Base-by-base conservation (phyloP, 2,888 invertebrate genomes). In the Phrixothrix hirtus region DNA sequence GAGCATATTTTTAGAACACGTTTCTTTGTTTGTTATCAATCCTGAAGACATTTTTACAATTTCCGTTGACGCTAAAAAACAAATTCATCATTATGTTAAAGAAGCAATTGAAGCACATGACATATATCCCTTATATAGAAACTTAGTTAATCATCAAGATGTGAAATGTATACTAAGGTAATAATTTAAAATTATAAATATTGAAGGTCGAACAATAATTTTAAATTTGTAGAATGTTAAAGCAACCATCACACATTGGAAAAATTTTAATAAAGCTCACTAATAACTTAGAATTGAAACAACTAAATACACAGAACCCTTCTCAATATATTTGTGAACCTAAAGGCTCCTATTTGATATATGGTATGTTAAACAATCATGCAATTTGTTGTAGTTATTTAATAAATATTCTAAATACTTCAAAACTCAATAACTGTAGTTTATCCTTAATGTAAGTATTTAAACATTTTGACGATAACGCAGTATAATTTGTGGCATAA, bases 11-110 rank as follows among this genome's bases (percentile, higher is more conserved):
- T 74, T 91, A 53, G 86, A 83, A 59, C 88, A 90, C 68, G 80
- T 87, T n/a, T 84, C 86, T 38, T 88, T 93, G 75, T 86, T 87
- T 66, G 88, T 89, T 11, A 84, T 92, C 11, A 77, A 90, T 55
- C 78, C 92, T 34, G 91, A 92, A 68, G 80, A 82, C 11, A 69
- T 91, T 14, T 81, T 89, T 62, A 75, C 75, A 13, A 75, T 77
- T 11, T 60, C 78, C 1, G 71, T 74, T 11, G 79, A 80, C 15
- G 79, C 81, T 27, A 85, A 85, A 75, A 59, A 71, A 42, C 72
- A 75, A 30, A 74, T 90, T 1, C 77, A 80, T 16, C 65, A 75
- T 0, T 71, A 87, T 15, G 69, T 92, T 2, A 67, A 77, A n/a
- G 72, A 80, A n/a, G 89, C 88, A 31, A 80, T 92, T 26, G 71